phyloP scores from a whole-genome alignment of 2,797 vertebrate species.

The Gorsachius magnificus region DNA sequence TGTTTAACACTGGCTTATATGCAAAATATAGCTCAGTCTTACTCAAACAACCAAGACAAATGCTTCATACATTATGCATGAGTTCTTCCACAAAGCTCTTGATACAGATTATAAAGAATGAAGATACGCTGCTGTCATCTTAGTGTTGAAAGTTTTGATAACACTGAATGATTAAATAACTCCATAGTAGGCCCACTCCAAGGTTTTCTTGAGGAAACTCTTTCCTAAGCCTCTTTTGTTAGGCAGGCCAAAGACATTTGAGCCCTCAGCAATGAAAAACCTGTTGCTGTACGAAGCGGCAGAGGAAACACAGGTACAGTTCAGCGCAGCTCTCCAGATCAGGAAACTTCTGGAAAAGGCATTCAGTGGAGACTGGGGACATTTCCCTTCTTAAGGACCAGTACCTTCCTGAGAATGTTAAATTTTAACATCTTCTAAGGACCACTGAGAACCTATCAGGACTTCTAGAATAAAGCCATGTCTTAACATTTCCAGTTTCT shows the following conservation, averaged over 20 bases:
- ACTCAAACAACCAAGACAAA: slow-evolving; percentile 4
- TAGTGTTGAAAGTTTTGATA: slow-evolving; percentile 16
- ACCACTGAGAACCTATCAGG: not conserved
- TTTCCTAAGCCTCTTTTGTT: not conserved
- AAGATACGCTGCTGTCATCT: not conserved
- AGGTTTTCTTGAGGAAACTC: not conserved
- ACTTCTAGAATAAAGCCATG: not conserved
- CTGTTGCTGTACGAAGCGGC: not conserved
- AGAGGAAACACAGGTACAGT: not conserved
- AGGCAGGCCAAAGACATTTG: not conserved
- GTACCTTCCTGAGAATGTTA: not conserved
- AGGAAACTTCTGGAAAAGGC: not conserved
- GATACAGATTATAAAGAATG: not conserved
- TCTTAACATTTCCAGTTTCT: not conserved
- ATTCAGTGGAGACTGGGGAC: not conserved
- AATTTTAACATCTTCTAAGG: not conserved
- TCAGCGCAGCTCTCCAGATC: not conserved
- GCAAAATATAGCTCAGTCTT: slow-evolving; percentile 2
- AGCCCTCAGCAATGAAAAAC: not conserved
- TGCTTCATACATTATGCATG: slow-evolving; percentile 17
- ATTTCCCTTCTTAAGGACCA: not conserved
- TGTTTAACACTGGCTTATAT: not conserved
- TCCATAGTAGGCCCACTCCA: not conserved
- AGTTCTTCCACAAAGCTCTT: not conserved
- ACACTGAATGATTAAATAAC: slow-evolving; percentile 16